These are phyloP conservation scores for Oopsacas minuta DNA, from an alignment of 37 sponge, comb jelly and placozoan species.

Conservation along the genomic window DNA sequence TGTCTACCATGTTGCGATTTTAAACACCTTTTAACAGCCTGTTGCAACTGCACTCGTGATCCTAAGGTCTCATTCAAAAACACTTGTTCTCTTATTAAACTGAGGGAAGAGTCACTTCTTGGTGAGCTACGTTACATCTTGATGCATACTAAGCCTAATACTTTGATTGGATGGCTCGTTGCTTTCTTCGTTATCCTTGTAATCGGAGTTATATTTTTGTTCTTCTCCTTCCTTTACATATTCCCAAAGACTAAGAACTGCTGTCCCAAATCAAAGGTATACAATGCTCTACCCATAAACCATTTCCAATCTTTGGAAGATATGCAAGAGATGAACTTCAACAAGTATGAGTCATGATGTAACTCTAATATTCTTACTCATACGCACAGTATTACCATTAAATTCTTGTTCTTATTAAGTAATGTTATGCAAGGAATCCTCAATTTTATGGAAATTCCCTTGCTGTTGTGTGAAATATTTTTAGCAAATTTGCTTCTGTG, in stretches of 20 bases:
- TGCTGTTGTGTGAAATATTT: conserved; percentile 1
- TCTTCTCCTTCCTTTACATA: background rate
- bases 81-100: background rate
- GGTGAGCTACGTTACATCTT: background rate
- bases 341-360: background rate
- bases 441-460: background rate
- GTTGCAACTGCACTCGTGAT: background rate
- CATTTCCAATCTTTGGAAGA: background rate
- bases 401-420: no score
- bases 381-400: no score
- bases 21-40: background rate
- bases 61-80: background rate
- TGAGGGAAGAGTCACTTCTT: background rate
- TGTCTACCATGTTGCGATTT: conserved; percentile 8
- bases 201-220: background rate
- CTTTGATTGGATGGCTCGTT: background rate
- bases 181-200: background rate
- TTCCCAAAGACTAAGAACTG: background rate
- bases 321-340: background rate
- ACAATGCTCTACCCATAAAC: background rate
- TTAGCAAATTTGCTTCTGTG: conserved; percentile 6
- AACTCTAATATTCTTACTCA: no score
- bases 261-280: background rate
- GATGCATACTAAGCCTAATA: background rate
- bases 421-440: background rate